Evolutionary conservation across 1,140 invertebrate species (phyloP), one percentile per base, ranked within the genome.

Genomic region (Drosophila sturtevanti): DNA sequence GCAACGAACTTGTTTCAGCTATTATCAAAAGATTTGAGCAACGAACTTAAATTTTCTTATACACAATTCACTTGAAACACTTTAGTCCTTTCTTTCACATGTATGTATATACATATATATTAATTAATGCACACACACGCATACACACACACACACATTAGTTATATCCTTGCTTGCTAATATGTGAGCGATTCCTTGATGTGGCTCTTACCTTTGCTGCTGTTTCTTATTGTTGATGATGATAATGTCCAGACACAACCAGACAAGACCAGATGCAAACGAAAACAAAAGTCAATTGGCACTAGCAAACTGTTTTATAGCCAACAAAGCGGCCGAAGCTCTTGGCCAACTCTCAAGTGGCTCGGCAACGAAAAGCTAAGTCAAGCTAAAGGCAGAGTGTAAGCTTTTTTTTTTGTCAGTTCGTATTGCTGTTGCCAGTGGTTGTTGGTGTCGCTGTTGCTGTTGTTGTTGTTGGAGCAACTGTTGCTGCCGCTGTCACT

Each of bases 241-340:
- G 65, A 38, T 68, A 62, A 75, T 89, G 81, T 63, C 77, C 75
- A 78, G 82, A 79, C 80, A 79, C 80, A 89, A 91, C 90, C 90
- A 91, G 82, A 91, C 87, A 72, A 87, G 78, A 87, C 86, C 82
- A 91, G 81, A 89, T 72, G 87, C 79, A 86, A 91, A 89, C 84
- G 84, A 87, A 87, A 87, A 85, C 81, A 85, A 87, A 87, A 87
- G 81, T 87, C 84, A 81, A 79, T 81, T 81, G 78, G 78, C 72
- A 85, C 69, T 67, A 60, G 78, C 84, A 86, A 85, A 86, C 69
- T 85, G 76, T 86, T 87, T 87, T 87, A 87, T 87, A 87, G 84
- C 66, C 78, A 54, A 48, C 41, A 48, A 48, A 9, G 16, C 41
- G 68, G 65, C 58, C 67, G 44, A 65, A 38, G 51, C 16, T 31